phyloP scores from a whole-genome alignment of 35 echinoderm and acorn worm species.

The Stichopus chloronotus region DNA sequence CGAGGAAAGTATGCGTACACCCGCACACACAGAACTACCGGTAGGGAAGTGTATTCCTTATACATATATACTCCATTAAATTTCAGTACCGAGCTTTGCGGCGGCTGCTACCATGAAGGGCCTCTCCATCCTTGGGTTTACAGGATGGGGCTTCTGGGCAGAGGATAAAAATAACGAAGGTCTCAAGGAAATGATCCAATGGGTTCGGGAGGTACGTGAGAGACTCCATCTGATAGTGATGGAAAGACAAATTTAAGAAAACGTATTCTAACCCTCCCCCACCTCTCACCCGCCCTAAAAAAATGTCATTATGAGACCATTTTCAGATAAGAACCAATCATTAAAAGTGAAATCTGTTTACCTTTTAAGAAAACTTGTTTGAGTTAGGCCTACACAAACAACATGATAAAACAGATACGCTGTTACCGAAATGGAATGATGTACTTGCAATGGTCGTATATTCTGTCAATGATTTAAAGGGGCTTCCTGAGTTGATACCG shows the following conservation, averaged over 20 bases:
- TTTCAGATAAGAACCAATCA: not conserved
- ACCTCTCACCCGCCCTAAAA: not conserved
- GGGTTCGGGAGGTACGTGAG: not conserved
- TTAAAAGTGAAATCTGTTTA: not conserved
- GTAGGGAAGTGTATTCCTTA: not conserved
- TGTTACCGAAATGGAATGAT: too few species aligned
- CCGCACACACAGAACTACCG: not conserved
- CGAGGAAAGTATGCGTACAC: not conserved
- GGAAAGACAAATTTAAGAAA: too few species aligned
- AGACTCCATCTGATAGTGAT: too few species aligned
- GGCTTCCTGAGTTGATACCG: too few species aligned
- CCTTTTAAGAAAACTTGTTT: not conserved
- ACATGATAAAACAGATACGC: not conserved
- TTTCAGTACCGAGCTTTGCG: not conserved
- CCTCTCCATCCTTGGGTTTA: not conserved
- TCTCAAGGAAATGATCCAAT: conserved; percentile 10
- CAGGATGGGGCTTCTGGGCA: not conserved
- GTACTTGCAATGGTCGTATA: too few species aligned
- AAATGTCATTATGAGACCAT: not conserved
- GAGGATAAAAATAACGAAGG: not conserved
- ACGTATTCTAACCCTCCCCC: too few species aligned
- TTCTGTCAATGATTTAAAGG: too few species aligned
- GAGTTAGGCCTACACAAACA: not conserved
- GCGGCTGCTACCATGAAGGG: not conserved
- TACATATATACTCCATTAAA: not conserved